Percentiles rank a stretch among this genome's conserved stretches.
phyloP scores from a whole-genome alignment of 53 echinoderm and acorn worm species.

The Mesocentrotus franciscanus region DNA sequence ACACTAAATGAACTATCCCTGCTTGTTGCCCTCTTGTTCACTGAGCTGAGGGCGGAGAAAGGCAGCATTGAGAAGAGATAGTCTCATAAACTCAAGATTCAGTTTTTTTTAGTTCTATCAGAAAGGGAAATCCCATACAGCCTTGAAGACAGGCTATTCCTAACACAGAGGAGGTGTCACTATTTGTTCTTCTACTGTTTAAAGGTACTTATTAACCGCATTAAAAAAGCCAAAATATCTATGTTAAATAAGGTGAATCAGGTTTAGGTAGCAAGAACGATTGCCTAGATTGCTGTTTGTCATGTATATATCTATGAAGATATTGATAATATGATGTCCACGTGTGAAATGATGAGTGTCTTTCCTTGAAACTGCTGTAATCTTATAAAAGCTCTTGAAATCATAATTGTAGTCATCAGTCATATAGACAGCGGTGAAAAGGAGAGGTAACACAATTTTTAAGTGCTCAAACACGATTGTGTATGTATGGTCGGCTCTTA shows the following conservation, averaged over 20 bases:
- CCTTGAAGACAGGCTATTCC: neutral
- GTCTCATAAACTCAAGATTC: neutral
- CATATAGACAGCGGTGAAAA: neutral
- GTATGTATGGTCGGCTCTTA: neutral
- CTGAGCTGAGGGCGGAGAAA: neutral
- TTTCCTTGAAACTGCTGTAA: neutral
- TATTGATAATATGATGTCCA: neutral
- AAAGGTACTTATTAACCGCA: neutral
- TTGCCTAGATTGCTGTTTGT: neutral
- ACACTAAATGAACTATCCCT: neutral
- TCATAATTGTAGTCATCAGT: neutral
- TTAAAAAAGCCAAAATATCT: neutral
- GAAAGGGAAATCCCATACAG: neutral
- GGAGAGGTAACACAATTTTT: neutral
- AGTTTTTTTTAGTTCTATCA: neutral
- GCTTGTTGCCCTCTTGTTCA: neutral
- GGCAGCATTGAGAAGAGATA: neutral
- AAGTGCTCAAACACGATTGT: neutral
- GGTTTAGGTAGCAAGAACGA: neutral
- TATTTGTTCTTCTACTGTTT: neutral
- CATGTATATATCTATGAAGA: neutral
- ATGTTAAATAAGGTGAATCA: neutral
- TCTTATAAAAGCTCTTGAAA: neutral
- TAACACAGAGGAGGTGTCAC: neutral
- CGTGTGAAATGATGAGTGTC: neutral